Evolutionary conservation across 2,888 invertebrate genomes (phyloP).

Genomic region (Rhopalosiphum nymphaeae): DNA sequence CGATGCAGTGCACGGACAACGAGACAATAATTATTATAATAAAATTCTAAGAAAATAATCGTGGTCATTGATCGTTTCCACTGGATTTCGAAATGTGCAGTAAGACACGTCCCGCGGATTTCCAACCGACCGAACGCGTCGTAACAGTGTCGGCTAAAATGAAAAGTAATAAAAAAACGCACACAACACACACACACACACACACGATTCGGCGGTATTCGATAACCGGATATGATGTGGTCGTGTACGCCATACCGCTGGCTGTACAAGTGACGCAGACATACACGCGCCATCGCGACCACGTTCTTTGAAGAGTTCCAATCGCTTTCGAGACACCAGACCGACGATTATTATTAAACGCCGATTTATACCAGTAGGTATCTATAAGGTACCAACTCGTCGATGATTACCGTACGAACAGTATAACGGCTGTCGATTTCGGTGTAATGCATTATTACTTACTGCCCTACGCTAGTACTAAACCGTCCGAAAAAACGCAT

Average conservation of each 20-base stretch:
- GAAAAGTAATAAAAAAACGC: conserved; percentile 35
- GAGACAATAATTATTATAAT: background rate
- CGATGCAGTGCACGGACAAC: background rate
- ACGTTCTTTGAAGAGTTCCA: background rate
- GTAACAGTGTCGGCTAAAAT: conserved; percentile 1
- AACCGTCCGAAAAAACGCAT: background rate
- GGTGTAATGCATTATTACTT: background rate
- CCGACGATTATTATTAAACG: background rate
- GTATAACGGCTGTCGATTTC: background rate
- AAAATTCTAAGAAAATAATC: conserved; percentile 1
- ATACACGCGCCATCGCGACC: background rate
- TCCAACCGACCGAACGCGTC: conserved; percentile 35
- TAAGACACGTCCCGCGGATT: conserved; percentile 9
- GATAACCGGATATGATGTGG: conserved; percentile 56
- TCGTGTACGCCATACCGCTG: background rate
- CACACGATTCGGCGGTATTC: conserved; percentile 17
- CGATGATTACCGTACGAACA: background rate
- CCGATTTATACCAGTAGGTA: background rate
- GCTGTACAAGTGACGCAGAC: background rate
- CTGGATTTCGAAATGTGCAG: conserved; percentile 32
- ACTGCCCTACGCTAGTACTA: background rate
- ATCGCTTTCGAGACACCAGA: conserved; percentile 30
- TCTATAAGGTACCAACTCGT: background rate
- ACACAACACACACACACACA: background rate
- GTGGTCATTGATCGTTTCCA: conserved; percentile 29